These are phyloP conservation scores for Geotrypetes seraphini DNA, from an alignment of 2,797 vertebrate genomes.

Conservation along the genomic window DNA sequence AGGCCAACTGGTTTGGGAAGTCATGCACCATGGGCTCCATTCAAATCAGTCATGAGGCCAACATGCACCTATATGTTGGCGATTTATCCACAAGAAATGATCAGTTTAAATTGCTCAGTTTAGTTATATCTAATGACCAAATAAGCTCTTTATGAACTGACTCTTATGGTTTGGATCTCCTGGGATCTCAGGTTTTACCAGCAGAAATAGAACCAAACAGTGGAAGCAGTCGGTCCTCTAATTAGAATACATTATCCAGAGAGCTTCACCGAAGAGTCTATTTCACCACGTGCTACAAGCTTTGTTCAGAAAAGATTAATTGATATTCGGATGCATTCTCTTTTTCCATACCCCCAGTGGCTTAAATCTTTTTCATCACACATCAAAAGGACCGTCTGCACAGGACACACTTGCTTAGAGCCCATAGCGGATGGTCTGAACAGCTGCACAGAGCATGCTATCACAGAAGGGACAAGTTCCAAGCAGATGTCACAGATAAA, in stretches of 20 bases:
- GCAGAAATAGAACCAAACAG: constrained; percentile 4
- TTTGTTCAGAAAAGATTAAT: constrained; percentile 65
- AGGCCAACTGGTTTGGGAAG: no score
- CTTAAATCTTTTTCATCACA: constrained; percentile 96
- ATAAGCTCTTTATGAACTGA: no score
- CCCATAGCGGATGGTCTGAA: constrained; percentile 78
- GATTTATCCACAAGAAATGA: no score
- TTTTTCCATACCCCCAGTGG: constrained; percentile 71
- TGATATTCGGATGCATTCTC: constrained; percentile 81
- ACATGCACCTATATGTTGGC: no score
- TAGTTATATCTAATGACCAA: no score
- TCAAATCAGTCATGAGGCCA: no score
- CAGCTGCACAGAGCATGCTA: constrained; percentile 80
- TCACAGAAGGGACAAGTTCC: constrained; percentile 67
- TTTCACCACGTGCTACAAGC: constrained; percentile 41
- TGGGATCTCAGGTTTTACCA: constrained; percentile 20
- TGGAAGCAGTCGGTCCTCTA: constrained; percentile 40
- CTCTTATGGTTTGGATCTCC: no score
- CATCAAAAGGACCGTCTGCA: constrained; percentile 90
- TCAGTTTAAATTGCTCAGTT: no score
- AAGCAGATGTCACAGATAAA: constrained; percentile 85
- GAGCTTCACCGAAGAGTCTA: constrained; percentile 48
- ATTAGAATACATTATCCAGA: constrained; percentile 61
- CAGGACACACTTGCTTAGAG: constrained; percentile 51
- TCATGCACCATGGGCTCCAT: no score